A percentile compares a stretch with the other conserved stretches of the same genome.
Conservation (phyloP, 2,113 vertebrate genomes). For the Potamarius usumacintae region DNA sequence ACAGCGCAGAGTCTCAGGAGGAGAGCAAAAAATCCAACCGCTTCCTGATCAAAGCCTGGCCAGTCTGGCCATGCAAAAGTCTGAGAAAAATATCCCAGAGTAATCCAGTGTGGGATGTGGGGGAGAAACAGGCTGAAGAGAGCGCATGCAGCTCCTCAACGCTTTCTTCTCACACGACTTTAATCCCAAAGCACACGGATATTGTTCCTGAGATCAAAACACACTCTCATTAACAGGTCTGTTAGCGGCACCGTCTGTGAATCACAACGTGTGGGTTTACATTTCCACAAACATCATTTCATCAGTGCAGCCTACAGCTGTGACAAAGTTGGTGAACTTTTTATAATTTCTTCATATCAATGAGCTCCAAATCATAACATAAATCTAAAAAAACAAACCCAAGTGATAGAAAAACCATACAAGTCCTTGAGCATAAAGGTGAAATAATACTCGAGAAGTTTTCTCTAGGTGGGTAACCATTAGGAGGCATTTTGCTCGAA, state of each 20-base stretch:
- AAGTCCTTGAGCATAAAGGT: not conserved
- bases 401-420: not conserved
- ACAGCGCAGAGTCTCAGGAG: not conserved
- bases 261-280: not conserved
- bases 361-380: not conserved
- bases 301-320: not conserved
- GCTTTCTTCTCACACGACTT: conserved; percentile 33
- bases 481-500: not conserved
- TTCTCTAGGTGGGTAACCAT: not conserved
- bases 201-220: conserved; percentile 30
- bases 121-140: conserved; percentile 3
- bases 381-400: not conserved
- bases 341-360: not conserved
- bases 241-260: not conserved
- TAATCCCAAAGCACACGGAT: conserved; percentile 45
- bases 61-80: conserved; percentile 2
- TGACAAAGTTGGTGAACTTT: not conserved
- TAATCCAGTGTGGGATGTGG: conserved; percentile 40
- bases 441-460: not conserved
- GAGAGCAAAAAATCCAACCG: conserved; percentile 22
- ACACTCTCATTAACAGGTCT: not conserved
- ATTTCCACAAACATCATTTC: not conserved
- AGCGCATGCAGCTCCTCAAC: not conserved
- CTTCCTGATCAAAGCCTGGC: conserved; percentile 46
- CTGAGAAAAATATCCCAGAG: not conserved